Evolutionary conservation across 2,888 invertebrate genomes (phyloP).

Genomic region (Iphiclides podalirius): DNA sequence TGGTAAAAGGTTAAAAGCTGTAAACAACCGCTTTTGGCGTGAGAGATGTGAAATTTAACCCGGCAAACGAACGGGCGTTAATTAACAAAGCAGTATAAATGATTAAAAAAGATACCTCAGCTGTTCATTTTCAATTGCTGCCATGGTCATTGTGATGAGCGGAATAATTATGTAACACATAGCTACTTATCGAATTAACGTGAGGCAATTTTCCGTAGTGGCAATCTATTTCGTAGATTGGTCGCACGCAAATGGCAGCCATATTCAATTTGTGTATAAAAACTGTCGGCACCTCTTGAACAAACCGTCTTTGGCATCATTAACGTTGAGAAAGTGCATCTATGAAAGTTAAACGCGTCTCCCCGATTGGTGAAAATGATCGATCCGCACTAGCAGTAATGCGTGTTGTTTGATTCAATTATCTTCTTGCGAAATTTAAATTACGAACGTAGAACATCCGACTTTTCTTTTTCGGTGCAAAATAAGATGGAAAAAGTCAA

Average conservation of each 20-base stretch:
- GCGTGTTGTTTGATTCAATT: constrained; percentile 25
- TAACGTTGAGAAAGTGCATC: constrained; percentile 48
- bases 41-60: not conserved
- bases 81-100: constrained; percentile 3
- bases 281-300: constrained; percentile 24
- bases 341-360: constrained; percentile 32
- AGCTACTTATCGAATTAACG: constrained; percentile 7
- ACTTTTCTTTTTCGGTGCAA: not conserved
- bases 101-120: constrained; percentile 3
- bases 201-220: constrained; percentile 5
- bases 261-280: constrained; percentile 23
- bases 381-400: constrained; percentile 43
- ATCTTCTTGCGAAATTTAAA: constrained; percentile 16
- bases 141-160: no score
- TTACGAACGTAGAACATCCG: constrained; percentile 1
- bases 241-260: constrained; percentile 4
- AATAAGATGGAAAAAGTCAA: not conserved
- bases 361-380: constrained; percentile 46
- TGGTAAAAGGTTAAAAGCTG: constrained; percentile 8
- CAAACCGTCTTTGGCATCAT: constrained; percentile 48
- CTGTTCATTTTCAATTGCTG: not conserved
- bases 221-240: constrained; percentile 27
- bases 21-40: constrained; percentile 7
- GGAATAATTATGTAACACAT: no score
- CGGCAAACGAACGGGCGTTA: not conserved